Evolutionary conservation across 2,113 vertebrate genomes (phyloP).

Genomic region (Malurus cyaneus): DNA sequence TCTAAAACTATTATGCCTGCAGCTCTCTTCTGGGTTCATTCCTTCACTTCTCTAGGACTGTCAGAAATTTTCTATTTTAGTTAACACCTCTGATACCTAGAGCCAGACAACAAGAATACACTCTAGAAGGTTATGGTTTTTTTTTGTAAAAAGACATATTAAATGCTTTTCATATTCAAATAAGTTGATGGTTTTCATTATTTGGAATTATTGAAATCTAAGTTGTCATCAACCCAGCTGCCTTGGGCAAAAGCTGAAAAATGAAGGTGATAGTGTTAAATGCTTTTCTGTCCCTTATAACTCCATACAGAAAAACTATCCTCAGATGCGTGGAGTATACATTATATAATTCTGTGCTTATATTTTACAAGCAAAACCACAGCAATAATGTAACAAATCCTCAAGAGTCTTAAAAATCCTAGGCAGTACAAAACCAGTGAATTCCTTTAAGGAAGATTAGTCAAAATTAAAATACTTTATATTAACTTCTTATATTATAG

Average conservation of each 20-base stretch:
- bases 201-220: neutral
- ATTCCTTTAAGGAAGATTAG: constrained; percentile 4
- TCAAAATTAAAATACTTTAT: neutral
- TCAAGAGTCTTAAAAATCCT: neutral
- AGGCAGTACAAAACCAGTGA: neutral
- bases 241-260: neutral
- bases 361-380: neutral
- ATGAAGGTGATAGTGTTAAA: neutral
- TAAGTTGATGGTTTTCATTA: neutral
- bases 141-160: neutral
- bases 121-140: neutral
- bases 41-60: neutral
- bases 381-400: neutral
- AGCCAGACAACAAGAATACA: neutral
- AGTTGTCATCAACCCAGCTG: neutral
- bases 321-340: neutral
- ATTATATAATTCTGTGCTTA: neutral
- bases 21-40: neutral
- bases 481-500: neutral
- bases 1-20: neutral
- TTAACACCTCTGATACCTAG: neutral
- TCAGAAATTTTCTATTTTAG: neutral
- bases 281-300: neutral
- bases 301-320: neutral
- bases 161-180: neutral